Conservation (phyloP, 2,888 invertebrate genomes). For the Corythucha ciliata region DNA sequence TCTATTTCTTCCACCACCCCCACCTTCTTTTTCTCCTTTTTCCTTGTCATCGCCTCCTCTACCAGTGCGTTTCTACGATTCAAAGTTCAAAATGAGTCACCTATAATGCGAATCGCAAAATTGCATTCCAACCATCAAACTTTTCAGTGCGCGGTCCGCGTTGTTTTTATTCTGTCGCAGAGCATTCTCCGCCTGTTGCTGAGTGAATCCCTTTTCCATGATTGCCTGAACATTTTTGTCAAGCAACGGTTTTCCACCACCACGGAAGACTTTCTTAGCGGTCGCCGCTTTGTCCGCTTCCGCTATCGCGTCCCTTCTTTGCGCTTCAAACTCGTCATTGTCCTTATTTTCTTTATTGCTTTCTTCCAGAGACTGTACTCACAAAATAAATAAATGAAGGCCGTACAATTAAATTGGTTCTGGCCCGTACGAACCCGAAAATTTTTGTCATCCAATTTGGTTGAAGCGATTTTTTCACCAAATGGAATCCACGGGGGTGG, state of each 20-base stretch:
- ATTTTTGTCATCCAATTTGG: constrained; percentile 50
- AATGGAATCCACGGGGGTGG: constrained; percentile 90
- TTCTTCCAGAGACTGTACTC: constrained; percentile 42
- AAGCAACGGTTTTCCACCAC: constrained; percentile 55
- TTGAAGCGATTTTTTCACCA: constrained; percentile 60
- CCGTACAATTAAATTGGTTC: background rate
- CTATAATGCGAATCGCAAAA: background rate
- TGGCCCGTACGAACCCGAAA: constrained; percentile 58
- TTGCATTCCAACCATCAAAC: constrained; percentile 17
- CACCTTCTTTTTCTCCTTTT: constrained; percentile 37
- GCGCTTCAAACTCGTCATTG: constrained; percentile 79
- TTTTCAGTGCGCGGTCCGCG: constrained; percentile 58
- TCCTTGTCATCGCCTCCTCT: constrained; percentile 26
- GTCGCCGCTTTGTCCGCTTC: constrained; percentile 64
- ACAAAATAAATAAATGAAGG: constrained; percentile 5
- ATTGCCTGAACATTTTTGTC: constrained; percentile 70
- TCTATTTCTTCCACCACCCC: constrained; percentile 33
- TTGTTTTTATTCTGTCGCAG: constrained; percentile 62
- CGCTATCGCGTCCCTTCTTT: constrained; percentile 79
- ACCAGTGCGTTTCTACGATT: constrained; percentile 31
- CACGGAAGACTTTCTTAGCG: constrained; percentile 49
- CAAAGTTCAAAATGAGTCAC: no score
- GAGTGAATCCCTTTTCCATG: constrained; percentile 66
- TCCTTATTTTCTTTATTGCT: constrained; percentile 57
- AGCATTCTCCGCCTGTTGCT: constrained; percentile 67